Evolutionary conservation across 1,140 invertebrate genomes (phyloP), one percentile per base, ranked within the genome.

Genomic region (Drosophila leontia): DNA sequence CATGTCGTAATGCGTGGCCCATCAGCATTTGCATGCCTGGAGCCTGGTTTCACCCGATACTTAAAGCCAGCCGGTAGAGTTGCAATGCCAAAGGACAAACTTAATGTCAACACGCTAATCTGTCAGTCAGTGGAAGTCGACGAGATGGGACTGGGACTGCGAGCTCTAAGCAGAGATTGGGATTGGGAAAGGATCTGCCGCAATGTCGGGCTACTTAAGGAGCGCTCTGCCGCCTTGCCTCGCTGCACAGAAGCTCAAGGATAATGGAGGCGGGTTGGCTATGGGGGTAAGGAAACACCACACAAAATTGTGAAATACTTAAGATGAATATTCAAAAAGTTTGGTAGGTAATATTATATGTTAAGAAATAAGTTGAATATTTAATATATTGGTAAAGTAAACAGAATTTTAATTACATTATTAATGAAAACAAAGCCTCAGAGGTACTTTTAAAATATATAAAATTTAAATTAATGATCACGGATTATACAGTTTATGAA

Each of bases 31-130:
- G 65, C 57, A 55, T 63, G 53, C 44, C 8, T 9, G 37, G 45
- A 60, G 44, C 44, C 39, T 7, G 26, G 44, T 17, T 4, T 32
- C 42, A n/a, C 26, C 48, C 51, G 55, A 70, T 70, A 70, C 67
- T 70, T 70, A 70, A 70, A 70, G 67, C 47, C 65, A 64, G 17
- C 78, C 74, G 71, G 71, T 37, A 35, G 63, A 42, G 39, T 45
- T 37, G 37, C 61, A 70, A 17, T 47, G 68, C 58, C 75, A 79
- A 63, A 58, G 69, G 57, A 70, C 62, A 57, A 76, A 83, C 77
- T 71, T 64, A 84, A 84, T 88, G 84, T 80, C 85, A 88, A 68
- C 81, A 88, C 65, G 69, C 77, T 88, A 88, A 88, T 90, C 80
- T 84, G 72, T 84, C 80, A 84, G 76, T 82, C 75, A 55, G 48